Base-by-base conservation (phyloP, 2,888 invertebrate genomes). In the Sicus ferrugineus region DNA sequence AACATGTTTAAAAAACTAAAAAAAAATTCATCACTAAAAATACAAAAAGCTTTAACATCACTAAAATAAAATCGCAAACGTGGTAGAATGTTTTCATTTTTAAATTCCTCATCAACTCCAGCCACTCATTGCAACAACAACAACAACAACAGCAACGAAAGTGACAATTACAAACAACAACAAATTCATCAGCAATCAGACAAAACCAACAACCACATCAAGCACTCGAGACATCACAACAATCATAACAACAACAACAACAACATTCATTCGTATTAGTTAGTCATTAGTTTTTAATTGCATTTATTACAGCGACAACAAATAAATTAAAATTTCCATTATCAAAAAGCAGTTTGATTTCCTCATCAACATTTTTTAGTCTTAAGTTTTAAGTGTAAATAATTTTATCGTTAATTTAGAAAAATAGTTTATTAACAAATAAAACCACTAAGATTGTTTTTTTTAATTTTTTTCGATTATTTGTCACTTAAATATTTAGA, bases 201-300 rank as follows among this genome's bases (percentile, higher is more conserved):
- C 56, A 70, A 70, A 54, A 68, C 56, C 26, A 50, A 34, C 50
- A 28, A 19, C 34, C 52, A 46, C 34, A 61, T 71, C 68, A 70
- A 61, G 70, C 70, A 71, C 62, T 69, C 70, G 70, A 73, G 71
- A 77, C 19, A 42, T 42, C 58, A 68, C 71, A 71, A 73, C 69
- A 65, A 63, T 42, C 38, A 70, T 42, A 70, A 63, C 50, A 68
- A 52, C 46, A 67, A 59, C 21, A 62, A 52, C 52, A 68, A 34
- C 1, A 66, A 70, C 66, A 46, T 65, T 52, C 63, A 30, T 58
- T 71, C 46, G 70, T 74, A 69, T 72, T 73, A 62, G 70, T 31
- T 70, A 50, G 67, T 73, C 75, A 77, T 75, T 72, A 70, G 73
- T 59, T 48, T 64, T 63, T 61, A 21, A 69, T 62, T 66, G 26